Evolutionary conservation across 1,140 invertebrate species (phyloP).

Genomic region (Euwallacea fornicatus): DNA sequence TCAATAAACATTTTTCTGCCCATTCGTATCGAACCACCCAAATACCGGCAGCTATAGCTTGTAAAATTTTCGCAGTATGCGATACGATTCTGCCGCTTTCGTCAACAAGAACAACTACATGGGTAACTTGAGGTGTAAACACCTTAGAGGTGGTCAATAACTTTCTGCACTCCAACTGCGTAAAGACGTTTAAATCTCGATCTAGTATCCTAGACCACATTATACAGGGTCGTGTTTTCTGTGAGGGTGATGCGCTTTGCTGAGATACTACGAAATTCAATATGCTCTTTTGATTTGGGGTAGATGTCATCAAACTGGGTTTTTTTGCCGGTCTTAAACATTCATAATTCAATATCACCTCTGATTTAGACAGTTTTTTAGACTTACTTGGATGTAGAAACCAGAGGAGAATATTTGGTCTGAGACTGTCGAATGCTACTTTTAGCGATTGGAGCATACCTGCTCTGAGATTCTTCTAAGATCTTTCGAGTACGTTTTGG

Average conservation of each 20-base stretch:
- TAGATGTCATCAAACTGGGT: constrained; percentile 31
- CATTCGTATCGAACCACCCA: constrained; percentile 50
- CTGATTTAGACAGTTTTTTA: no score
- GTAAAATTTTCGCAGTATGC: constrained; percentile 51
- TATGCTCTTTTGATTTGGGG: constrained; percentile 48
- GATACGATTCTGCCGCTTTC: constrained; percentile 45
- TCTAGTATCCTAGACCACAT: constrained; percentile 43
- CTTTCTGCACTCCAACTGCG: constrained; percentile 45
- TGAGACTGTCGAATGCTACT: no score
- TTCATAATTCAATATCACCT: background rate
- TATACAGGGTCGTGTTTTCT: constrained; percentile 41
- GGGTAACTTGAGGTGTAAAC: constrained; percentile 46
- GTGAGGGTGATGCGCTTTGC: constrained; percentile 15
- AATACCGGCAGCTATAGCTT: constrained; percentile 49
- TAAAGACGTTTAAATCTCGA: constrained; percentile 45
- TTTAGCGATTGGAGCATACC: no score
- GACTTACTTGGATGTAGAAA: background rate
- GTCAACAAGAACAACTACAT: constrained; percentile 48
- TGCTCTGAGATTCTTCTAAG: no score
- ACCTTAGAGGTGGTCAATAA: constrained; percentile 41
- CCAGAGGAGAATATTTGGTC: constrained; percentile 3
- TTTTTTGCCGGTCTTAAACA: constrained; percentile 26
- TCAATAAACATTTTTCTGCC: constrained; percentile 47
- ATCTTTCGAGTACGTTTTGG: no score
- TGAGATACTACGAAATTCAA: constrained; percentile 43